Evolutionary conservation across 2,888 invertebrate genomes (phyloP).

Genomic region (Phytoseiulus persimilis): DNA sequence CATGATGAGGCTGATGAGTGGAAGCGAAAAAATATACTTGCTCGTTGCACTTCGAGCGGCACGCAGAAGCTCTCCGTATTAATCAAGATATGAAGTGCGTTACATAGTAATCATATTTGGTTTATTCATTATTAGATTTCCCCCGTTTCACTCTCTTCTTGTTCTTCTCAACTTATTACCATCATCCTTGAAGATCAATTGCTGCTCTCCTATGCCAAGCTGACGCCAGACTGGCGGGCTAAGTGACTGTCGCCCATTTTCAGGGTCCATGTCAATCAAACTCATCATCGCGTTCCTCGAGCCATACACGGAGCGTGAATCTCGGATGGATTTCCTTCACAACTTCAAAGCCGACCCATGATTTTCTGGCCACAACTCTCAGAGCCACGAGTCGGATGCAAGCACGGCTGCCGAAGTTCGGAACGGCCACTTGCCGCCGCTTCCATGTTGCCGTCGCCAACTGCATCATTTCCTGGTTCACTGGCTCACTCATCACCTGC

Average conservation of each 20-base stretch:
- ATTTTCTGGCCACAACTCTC: background rate
- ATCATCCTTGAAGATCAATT: background rate
- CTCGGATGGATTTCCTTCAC: background rate
- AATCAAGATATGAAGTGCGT: background rate
- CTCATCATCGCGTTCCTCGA: background rate
- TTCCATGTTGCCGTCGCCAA: no score
- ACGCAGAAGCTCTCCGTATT: background rate
- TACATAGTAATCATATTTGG: background rate
- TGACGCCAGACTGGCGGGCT: background rate
- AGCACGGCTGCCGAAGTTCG: no score
- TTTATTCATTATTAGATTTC: background rate
- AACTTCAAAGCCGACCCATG: background rate
- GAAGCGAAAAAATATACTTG: no score
- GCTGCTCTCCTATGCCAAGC: background rate
- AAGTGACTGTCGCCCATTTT: background rate
- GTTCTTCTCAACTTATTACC: background rate
- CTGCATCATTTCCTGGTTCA: no score
- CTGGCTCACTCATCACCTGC: no score
- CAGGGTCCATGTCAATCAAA: background rate
- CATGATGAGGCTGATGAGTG: no score
- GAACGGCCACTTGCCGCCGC: no score
- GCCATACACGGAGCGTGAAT: background rate
- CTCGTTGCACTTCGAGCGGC: no score
- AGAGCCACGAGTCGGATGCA: background rate
- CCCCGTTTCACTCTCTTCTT: background rate